Base-by-base conservation (phyloP, 23 tunicate species). In the Styela plicata region DNA sequence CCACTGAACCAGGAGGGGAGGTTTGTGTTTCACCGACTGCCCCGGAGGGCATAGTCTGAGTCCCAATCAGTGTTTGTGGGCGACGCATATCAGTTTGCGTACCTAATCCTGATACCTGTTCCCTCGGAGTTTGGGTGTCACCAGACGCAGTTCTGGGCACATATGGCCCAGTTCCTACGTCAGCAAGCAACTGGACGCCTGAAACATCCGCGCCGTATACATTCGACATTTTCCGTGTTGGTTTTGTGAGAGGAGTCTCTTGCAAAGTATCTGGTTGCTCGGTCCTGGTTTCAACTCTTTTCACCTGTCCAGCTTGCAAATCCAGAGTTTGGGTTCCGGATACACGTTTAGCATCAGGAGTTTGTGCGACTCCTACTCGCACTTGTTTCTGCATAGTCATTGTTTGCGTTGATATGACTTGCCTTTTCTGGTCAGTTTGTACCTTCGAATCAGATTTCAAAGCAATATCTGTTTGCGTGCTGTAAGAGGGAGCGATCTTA, bases 321-420 rank as follows among this genome's bases (percentile, higher is more conserved):
- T 76, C 64, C 0, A 76, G 81, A 25, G 81, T 76, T 24, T 76
- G 81, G 5, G 81, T 76, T 36, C 81, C 64, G 23, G 81, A 76
- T 24, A 76, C 66, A 5, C 63, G 5, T 44, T 76, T 76, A 24
- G 18, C 66, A 44, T 76, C 81, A 22, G 64, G 17, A 20, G 81
- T 76, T 76, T 76, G 81, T 25, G 64, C 24, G 22, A 25, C 30
- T 36, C 64, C 81, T 24, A 36, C 64, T 36, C 30, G 25, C 0
- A 57, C 37, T 36, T 25, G 29, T 17, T 29, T 36, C 18, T 44
- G 1, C 24, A 13, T 67, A 25, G 30, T 1, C 63, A 23, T 52
- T 3, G 81, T 76, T 44, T 76, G 81, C 18, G 81, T 44, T 10
- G 81, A 52, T 32, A 57, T 21, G 63, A 36, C 66, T 52, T 53